Evolutionary conservation across 2,797 vertebrate species (phyloP), one percentile per base, ranked within the genome.

Genomic region (Mastacembelus armatus): DNA sequence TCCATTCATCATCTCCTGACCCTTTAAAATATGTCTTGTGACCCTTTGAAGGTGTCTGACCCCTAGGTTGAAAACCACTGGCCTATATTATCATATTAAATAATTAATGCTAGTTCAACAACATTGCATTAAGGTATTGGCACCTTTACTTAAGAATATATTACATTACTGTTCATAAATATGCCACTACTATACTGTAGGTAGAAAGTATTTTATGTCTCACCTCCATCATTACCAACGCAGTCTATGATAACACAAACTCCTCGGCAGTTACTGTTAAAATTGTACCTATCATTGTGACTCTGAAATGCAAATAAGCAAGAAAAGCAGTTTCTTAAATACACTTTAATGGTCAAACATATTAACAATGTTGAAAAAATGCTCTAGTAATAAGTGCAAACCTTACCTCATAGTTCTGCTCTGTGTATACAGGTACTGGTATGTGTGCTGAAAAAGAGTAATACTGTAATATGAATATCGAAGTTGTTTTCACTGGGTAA

Each of bases 171-270:
- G n/a, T n/a, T n/a, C n/a, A 45, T 33, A 10, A 22, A 21, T 64
- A 3, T 15, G 45, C 7, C 10, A 24, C n/a, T 14, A 40, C 0
- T 39, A 5, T 5, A 32, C 16, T 55, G 10, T 27, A 11, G n/a
- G 5, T 38, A 15, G 4, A 55, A 69, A 67, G 14, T 36, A 27
- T 55, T 60, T 21, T 40, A 40, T 60, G 9, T 79, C 95, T 92
- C 80, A 99, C 97, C 95, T 90, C 91, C 87, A 16, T 96, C 94
- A 55, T 89, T 94, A 61, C 96, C 96, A 48, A 97, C 90, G 15
- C 97, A 98, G 88, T 99, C 96, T 35, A 99, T 95, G 78, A 99
- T 98, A 62, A 98, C 60, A 82, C 98, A 98, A 72, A 95, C 59
- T 74, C 97, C 96, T 51, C 95, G 90, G 56, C 93, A 93, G 0